Evolutionary conservation across 2,888 invertebrate species (phyloP), one percentile per base, ranked within the genome.

Genomic region (Spilosoma lubricipeda): DNA sequence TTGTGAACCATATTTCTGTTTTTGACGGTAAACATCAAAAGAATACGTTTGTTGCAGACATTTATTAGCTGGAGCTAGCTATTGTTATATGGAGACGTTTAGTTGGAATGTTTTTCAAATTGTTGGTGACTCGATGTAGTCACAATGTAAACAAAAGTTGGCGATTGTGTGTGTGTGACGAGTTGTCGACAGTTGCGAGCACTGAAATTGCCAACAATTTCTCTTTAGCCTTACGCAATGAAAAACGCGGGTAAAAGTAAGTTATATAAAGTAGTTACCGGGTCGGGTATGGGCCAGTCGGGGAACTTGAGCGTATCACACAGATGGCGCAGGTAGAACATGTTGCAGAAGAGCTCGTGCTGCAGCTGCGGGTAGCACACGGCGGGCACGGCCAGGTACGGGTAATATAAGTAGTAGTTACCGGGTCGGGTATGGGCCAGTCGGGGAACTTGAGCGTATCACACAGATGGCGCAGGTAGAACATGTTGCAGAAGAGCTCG

Each of bases 401-500:
- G 98, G 95, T 99, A 99, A 8, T 48, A 0, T 59, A 27, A 59
- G n/a, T n/a, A 15, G 59, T n/a, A 65, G 3, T 45, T 18, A 71
- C 71, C 27, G 71, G 71, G 15, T 99, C 98, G 27, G 98, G 97
- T 90, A 99, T 99, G 4, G 99, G 99, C 99, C 99, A 99, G 91
- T 99, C 98, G 9, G 99, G 99, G 95, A 99, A 99, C 86, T 97
- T 97, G 59, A 94, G 95, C 11, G 97, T 97, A 94, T 99, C 99
- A 94, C 99, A 99, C 82, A 99, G 96, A 95, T 99, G 99, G 4
- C 99, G 96, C 89, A 99, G 96, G 94, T 99, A 99, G 96, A 99
- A 99, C 92, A 99, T 99, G 94, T 99, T 99, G 95, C 99, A 99
- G 97, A 99, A 99, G 72, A 99, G 96, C 96, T 99, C 99, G 86